phyloP scores from a whole-genome alignment of 2,888 invertebrate species.

The Lithophane ornitopus region DNA sequence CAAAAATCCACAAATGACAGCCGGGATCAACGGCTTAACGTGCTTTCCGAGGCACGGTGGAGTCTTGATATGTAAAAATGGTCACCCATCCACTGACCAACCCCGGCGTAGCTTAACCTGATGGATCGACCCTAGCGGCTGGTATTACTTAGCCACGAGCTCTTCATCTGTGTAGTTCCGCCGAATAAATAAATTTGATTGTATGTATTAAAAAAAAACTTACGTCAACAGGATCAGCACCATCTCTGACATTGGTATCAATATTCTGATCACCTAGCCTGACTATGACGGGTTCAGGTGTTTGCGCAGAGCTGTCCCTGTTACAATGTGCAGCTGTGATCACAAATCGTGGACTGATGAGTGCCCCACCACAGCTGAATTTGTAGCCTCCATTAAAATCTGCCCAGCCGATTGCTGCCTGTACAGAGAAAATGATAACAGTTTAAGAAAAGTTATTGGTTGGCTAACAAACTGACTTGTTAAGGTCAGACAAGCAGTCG shows the following conservation, averaged over 20 bases:
- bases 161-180: not conserved
- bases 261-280: slow-evolving; percentile 91
- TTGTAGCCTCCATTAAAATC: slow-evolving; percentile 74
- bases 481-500: not conserved
- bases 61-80: no score
- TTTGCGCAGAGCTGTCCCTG: slow-evolving; percentile 64
- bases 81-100: no score
- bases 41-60: no score
- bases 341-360: slow-evolving; percentile 92
- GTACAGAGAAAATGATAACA: slow-evolving; percentile 26
- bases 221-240: slow-evolving; percentile 86
- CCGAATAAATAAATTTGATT: not conserved
- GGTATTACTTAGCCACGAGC: no score
- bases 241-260: slow-evolving; percentile 83
- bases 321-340: slow-evolving; percentile 68
- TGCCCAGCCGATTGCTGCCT: slow-evolving; percentile 84
- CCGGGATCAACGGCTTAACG: no score
- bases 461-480: not conserved
- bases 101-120: no score
- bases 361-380: slow-evolving; percentile 92
- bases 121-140: no score
- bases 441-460: not conserved
- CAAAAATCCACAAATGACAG: no score
- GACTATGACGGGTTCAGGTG: slow-evolving; percentile 86
- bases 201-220: slow-evolving; percentile 41